Evolutionary conservation across 1,140 invertebrate species (phyloP).

Genomic region (Cardiocondyla obscurior): DNA sequence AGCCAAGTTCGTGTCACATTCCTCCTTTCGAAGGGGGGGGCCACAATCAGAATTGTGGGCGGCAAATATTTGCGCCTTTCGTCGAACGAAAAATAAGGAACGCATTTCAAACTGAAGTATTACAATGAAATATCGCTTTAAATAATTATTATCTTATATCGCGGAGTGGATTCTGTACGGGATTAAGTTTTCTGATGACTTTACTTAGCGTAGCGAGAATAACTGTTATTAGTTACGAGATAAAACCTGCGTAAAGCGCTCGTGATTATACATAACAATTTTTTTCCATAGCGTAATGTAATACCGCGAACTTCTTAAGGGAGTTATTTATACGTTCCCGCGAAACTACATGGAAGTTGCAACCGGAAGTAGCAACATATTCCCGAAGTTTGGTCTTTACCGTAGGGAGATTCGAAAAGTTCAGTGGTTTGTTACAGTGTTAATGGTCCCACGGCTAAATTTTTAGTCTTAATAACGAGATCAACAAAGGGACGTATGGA

Average conservation of each 20-base stretch:
- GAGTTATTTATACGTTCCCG: conserved; percentile 42
- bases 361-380: conserved; percentile 8
- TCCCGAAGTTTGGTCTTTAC: conserved; percentile 31
- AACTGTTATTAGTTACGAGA: neutral
- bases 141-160: neutral
- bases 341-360: conserved; percentile 30
- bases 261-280: conserved; percentile 10
- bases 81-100: neutral
- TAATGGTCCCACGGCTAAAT: conserved; percentile 26
- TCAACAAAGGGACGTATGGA: neutral
- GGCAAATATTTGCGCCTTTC: conserved; percentile 11
- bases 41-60: neutral
- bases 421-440: conserved; percentile 36
- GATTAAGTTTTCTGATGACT: neutral
- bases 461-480: conserved; percentile 31
- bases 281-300: neutral
- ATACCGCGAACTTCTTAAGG: conserved; percentile 25
- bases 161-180: no score
- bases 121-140: neutral
- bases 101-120: neutral
- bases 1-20: conserved; percentile 4
- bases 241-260: neutral
- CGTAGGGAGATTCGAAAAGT: conserved; percentile 42
- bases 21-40: neutral
- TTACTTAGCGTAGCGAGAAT: neutral